Evolutionary conservation across 2,113 vertebrate species (phyloP).

Genomic region (Callopanchax toddi): DNA sequence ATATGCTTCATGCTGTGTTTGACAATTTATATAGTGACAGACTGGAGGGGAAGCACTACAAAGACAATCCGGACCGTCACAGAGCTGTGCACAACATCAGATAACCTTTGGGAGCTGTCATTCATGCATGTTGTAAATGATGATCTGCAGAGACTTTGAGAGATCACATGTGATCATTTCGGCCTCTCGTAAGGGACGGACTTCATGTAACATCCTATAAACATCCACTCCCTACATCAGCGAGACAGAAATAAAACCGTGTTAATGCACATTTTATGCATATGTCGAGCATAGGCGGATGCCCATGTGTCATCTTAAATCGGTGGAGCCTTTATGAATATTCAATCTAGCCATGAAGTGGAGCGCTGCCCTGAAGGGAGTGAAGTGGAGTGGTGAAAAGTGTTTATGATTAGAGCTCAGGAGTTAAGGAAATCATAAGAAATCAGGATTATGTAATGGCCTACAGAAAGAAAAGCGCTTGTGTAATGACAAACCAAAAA

Average conservation of each 20-base stretch:
- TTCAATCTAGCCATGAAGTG: conserved; percentile 62
- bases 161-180: conserved; percentile 41
- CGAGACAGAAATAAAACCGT: conserved; percentile 50
- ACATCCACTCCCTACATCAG: conserved; percentile 42
- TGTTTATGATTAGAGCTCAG: conserved; percentile 52
- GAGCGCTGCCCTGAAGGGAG: conserved; percentile 58
- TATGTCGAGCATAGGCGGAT: conserved; percentile 45
- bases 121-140: conserved; percentile 48
- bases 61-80: conserved; percentile 14
- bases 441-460: conserved; percentile 35
- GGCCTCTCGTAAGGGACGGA: conserved; percentile 19
- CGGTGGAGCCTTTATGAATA: conserved; percentile 67
- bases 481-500: neutral
- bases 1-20: conserved; percentile 53
- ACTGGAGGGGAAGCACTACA: conserved; percentile 13
- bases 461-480: conserved; percentile 3
- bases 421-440: conserved; percentile 42
- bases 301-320: conserved; percentile 55
- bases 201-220: conserved; percentile 44
- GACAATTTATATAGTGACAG: conserved; percentile 39
- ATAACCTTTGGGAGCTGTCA: conserved; percentile 40
- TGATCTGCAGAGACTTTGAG: conserved; percentile 40
- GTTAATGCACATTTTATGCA: conserved; percentile 68
- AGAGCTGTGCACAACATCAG: conserved; percentile 21
- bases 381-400: conserved; percentile 44